Conservation (phyloP, 35 echinoderm and acorn worm genomes). For the Eucidaris tribuloides region DNA sequence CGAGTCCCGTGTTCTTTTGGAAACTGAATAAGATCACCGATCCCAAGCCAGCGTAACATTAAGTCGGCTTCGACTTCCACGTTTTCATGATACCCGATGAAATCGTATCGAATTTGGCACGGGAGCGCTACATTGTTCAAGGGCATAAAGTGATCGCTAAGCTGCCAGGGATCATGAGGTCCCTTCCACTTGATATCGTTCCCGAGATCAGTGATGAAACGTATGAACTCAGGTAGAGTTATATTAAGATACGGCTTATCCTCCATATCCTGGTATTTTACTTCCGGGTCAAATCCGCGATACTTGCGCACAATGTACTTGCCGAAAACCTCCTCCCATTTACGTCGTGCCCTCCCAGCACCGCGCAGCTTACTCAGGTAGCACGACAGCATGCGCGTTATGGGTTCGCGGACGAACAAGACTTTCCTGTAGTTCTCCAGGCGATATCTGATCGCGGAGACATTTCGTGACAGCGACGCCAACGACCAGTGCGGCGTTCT, state of each 20-base stretch:
- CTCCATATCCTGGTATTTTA: neutral
- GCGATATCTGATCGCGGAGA: too few species aligned
- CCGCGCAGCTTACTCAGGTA: slow-evolving; percentile 51
- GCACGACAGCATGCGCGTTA: too few species aligned
- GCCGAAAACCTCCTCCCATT: slow-evolving; percentile 43
- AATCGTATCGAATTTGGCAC: slow-evolving; percentile 43
- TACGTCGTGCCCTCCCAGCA: neutral
- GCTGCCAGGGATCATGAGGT: slow-evolving; percentile 44
- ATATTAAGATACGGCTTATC: neutral
- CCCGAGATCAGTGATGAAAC: slow-evolving; percentile 28
- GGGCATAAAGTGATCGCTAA: too few species aligned
- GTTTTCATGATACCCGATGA: too few species aligned
- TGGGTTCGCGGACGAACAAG: too few species aligned
- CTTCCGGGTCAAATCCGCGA: neutral
- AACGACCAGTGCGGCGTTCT: too few species aligned
- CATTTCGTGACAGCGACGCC: too few species aligned
- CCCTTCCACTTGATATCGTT: neutral
- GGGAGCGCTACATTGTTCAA: slow-evolving; percentile 25
- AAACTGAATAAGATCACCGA: slow-evolving; percentile 15
- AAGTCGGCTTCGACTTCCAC: slow-evolving; percentile 41
- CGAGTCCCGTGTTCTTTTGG: slow-evolving; percentile 26
- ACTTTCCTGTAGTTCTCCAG: slow-evolving; percentile 47
- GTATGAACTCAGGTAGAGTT: slow-evolving; percentile 44
- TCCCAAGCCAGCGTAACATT: slow-evolving; percentile 28
- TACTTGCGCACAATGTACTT: neutral